Conservation (phyloP, 2,888 invertebrate genomes). For the Hyposoter dolosus region DNA sequence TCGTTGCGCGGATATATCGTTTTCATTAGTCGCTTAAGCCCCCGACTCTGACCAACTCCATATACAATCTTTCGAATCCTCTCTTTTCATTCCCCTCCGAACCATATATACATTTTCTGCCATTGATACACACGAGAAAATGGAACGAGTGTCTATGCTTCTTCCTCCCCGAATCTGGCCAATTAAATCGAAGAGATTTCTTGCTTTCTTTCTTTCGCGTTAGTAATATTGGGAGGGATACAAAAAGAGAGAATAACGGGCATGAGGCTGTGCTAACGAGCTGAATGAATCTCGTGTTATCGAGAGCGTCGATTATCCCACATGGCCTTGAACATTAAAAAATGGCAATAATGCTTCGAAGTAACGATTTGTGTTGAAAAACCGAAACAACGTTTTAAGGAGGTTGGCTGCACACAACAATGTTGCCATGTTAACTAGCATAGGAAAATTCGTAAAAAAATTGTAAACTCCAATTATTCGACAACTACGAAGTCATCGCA, state of each 20-base stretch:
- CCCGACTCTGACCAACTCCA: slow-evolving; percentile 33
- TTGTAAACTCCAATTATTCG: too few species aligned
- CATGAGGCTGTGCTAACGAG: slow-evolving; percentile 48
- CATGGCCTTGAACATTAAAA: background rate
- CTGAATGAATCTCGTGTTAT: slow-evolving; percentile 64
- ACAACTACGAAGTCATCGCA: too few species aligned
- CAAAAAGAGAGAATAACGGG: slow-evolving; percentile 55
- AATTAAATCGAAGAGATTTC: background rate
- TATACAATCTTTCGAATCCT: background rate
- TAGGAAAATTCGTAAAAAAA: too few species aligned
- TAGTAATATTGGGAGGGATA: slow-evolving; percentile 64
- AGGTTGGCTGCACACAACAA: too few species aligned
- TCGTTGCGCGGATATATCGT: slow-evolving; percentile 60
- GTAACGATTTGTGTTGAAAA: background rate
- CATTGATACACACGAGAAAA: background rate
- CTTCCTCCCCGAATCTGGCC: background rate
- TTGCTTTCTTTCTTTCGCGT: slow-evolving; percentile 21
- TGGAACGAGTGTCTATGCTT: slow-evolving; percentile 4
- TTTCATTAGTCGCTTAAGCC: slow-evolving; percentile 67
- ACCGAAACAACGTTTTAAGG: too few species aligned
- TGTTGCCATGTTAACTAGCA: too few species aligned
- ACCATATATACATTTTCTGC: background rate
- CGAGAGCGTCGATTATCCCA: slow-evolving; percentile 53
- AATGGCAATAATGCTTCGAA: background rate
- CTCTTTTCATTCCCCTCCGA: slow-evolving; percentile 30